These are phyloP conservation scores for Spilarctia lutea DNA, from an alignment of 2,888 invertebrate species.

Conservation along the genomic window DNA sequence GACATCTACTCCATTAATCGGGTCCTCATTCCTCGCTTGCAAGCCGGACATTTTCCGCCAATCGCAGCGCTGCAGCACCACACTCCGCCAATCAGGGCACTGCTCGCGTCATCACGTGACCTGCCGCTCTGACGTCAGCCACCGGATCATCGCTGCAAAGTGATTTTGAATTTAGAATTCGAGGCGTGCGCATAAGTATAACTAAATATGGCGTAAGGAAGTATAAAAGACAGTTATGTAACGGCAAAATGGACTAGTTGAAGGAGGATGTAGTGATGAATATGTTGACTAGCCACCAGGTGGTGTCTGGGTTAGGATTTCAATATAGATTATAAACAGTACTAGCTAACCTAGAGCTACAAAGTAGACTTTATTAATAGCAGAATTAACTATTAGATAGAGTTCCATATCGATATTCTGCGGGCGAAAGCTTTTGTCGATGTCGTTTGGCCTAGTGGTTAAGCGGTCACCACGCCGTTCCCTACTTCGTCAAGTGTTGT, in stretches of 20 bases:
- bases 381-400: background rate
- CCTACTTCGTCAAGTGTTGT: too few species aligned
- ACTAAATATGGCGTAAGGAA: conserved; percentile 48
- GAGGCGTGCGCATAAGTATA: conserved; percentile 41
- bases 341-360: background rate
- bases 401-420: too few species aligned
- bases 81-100: conserved; percentile 66
- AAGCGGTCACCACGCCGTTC: too few species aligned
- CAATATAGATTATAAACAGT: background rate
- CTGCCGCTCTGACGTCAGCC: conserved; percentile 38
- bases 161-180: conserved; percentile 51
- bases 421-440: too few species aligned
- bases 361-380: background rate
- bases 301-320: conserved; percentile 37
- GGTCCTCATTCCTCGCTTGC: conserved; percentile 76
- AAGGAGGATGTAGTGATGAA: conserved; percentile 44
- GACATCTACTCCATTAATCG: conserved; percentile 81
- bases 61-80: conserved; percentile 57
- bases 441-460: too few species aligned
- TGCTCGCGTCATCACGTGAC: conserved; percentile 51
- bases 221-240: conserved; percentile 60
- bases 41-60: conserved; percentile 82
- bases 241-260: conserved; percentile 57
- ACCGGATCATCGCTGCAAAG: conserved; percentile 46
- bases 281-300: conserved; percentile 50